Evolutionary conservation across 2,797 vertebrate species (phyloP).

Genomic region (Ctenosaura bakeri): DNA sequence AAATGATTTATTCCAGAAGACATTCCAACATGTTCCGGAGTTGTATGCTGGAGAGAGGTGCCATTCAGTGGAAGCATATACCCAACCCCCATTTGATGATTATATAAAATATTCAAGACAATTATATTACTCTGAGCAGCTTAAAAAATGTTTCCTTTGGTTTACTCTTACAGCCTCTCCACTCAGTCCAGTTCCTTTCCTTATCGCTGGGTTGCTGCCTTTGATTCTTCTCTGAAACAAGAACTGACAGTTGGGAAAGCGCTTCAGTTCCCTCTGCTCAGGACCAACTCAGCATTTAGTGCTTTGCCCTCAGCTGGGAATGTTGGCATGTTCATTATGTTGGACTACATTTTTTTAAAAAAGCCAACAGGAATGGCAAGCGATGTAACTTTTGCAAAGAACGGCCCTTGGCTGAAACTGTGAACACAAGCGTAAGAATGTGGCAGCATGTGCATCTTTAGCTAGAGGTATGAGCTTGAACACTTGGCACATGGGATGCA

Average conservation of each 20-base stretch:
- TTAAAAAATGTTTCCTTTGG: background rate
- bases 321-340: background rate
- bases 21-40: constrained; percentile 12
- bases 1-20: constrained; percentile 25
- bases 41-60: background rate
- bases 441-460: background rate
- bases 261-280: background rate
- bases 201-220: background rate
- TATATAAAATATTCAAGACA: constrained; percentile 33
- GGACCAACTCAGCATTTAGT: background rate
- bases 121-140: background rate
- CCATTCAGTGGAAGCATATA: background rate
- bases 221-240: constrained; percentile 21
- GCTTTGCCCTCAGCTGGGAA: constrained; percentile 14
- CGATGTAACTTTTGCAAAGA: background rate
- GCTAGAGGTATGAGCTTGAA: background rate
- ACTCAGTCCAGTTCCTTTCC: background rate
- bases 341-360: background rate
- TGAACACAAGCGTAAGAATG: too few species aligned
- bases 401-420: background rate
- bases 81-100: background rate
- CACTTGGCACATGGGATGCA: background rate
- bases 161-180: background rate
- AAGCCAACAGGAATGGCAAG: background rate
- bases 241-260: background rate